Percentiles rank a stretch among this genome's conserved stretches.
Evolutionary conservation across 1,140 invertebrate species (phyloP).

Genomic region (Thaumetopoea pityocampa): DNA sequence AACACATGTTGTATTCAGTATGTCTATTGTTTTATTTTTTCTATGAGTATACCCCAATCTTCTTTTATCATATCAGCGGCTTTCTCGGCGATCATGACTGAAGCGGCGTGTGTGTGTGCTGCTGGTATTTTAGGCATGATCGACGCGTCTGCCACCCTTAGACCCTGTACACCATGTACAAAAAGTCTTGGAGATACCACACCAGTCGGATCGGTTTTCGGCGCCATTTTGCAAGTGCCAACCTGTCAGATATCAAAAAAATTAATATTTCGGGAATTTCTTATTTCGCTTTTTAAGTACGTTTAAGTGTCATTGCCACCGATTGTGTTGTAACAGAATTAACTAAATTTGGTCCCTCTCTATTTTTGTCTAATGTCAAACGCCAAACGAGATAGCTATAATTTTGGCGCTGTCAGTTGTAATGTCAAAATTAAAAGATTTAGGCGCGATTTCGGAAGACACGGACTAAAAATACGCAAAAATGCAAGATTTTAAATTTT

Average conservation of each 20-base stretch:
- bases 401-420: no score
- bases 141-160: conserved; percentile 79
- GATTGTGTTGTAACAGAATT: no score
- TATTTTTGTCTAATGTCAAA: no score
- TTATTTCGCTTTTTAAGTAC: neutral
- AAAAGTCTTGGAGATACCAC: conserved; percentile 87
- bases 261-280: conserved; percentile 2
- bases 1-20: conserved; percentile 6
- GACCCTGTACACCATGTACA: conserved; percentile 74
- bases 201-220: conserved; percentile 81
- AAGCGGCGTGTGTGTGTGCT: conserved; percentile 80
- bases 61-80: conserved; percentile 80
- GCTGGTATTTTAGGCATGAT: conserved; percentile 81
- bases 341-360: no score
- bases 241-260: conserved; percentile 65
- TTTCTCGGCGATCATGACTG: conserved; percentile 82
- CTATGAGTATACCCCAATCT: conserved; percentile 76
- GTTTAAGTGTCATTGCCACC: neutral
- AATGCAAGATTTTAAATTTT: no score
- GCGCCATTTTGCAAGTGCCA: conserved; percentile 91
- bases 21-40: no score
- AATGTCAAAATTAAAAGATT: no score
- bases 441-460: no score
- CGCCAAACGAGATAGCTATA: no score
- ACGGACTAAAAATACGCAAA: no score